phyloP scores from a whole-genome alignment of 1,140 invertebrate genomes.

The Ceratosolen fusciceps region DNA sequence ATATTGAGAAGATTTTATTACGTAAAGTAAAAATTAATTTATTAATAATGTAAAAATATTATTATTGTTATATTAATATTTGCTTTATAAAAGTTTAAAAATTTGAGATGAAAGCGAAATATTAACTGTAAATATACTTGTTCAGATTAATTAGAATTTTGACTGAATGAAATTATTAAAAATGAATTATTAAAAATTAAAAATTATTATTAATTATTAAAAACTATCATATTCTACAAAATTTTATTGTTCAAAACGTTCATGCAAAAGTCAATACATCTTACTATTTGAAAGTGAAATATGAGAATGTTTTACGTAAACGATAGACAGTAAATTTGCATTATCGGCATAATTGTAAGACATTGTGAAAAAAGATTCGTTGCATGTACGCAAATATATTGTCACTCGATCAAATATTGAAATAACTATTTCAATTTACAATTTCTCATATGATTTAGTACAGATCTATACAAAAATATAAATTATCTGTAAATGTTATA shows the following conservation, averaged over 20 bases:
- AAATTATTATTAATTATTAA: no score
- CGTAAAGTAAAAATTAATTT: not conserved
- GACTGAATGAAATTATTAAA: no score
- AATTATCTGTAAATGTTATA: no score
- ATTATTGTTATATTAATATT: not conserved
- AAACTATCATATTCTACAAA: not conserved
- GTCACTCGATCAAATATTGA: not conserved
- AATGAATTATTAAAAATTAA: no score
- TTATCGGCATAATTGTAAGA: not conserved
- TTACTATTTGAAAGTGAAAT: not conserved
- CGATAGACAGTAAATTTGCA: not conserved
- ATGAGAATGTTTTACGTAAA: not conserved
- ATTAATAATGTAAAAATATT: not conserved
- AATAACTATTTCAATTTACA: not conserved
- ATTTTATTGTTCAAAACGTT: not conserved
- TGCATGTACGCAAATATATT: not conserved
- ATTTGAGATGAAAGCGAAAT: no score
- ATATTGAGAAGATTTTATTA: not conserved
- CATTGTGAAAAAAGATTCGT: not conserved
- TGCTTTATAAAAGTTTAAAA: no score
- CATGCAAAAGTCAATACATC: not conserved
- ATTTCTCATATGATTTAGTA: not conserved
- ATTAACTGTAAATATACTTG: not conserved
- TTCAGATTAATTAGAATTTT: no score
- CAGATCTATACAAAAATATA: no score